phyloP scores from a whole-genome alignment of 1,140 invertebrate species.

The Cheumatopsyche charites region DNA sequence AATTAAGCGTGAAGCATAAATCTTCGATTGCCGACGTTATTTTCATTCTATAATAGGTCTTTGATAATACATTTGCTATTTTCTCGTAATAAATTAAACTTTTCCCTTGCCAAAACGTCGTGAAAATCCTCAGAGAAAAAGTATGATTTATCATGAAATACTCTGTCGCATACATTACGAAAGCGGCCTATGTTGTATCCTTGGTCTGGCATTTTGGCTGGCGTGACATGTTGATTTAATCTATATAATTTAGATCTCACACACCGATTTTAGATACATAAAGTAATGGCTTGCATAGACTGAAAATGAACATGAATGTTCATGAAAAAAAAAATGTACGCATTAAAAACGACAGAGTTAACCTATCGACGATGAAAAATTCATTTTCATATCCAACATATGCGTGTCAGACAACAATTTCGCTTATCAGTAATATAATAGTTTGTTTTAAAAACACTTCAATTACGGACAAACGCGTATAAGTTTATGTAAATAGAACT shows the following conservation, averaged over 20 bases:
- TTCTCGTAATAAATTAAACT: constrained; percentile 15
- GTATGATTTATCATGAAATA: constrained; percentile 10
- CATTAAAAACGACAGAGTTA: too few species aligned
- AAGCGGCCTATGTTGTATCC: not conserved
- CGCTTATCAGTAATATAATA: too few species aligned
- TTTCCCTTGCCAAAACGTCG: not conserved
- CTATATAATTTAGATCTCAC: constrained; percentile 19
- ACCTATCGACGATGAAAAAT: too few species aligned
- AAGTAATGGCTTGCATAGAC: not conserved
- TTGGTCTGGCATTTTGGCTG: not conserved
- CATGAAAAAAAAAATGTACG: too few species aligned
- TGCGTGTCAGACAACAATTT: too few species aligned
- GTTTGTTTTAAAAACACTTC: too few species aligned
- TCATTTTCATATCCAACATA: too few species aligned
- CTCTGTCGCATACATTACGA: not conserved
- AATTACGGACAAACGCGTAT: too few species aligned
- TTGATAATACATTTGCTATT: constrained; percentile 14
- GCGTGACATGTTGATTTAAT: constrained; percentile 22
- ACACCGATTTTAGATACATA: not conserved
- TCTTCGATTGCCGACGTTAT: not conserved
- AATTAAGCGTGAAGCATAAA: constrained; percentile 15
- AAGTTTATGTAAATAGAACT: too few species aligned
- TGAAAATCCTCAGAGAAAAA: not conserved
- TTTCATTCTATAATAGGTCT: not conserved
- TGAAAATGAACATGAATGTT: too few species aligned